Conservation (phyloP, 2,113 vertebrate species). For the Falcunculus frontatus region DNA sequence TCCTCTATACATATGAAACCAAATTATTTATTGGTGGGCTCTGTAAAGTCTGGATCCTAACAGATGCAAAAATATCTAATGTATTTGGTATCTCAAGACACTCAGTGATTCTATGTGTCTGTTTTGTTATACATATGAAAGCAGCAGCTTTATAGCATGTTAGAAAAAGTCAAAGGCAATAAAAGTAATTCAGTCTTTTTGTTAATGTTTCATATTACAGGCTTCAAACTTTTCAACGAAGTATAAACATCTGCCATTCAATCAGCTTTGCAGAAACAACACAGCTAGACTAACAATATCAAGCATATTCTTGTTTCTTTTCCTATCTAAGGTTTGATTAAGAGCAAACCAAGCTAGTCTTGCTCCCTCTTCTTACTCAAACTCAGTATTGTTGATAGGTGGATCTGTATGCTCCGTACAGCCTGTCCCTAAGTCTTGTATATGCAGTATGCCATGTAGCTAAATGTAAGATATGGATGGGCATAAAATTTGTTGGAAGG, state of each 20-base stretch:
- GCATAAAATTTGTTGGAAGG: neutral
- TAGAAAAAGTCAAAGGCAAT: conserved; percentile 29
- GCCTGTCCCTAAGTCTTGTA: neutral
- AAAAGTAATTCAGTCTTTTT: conserved; percentile 35
- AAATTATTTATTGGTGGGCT: conserved; percentile 46
- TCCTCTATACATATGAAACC: neutral
- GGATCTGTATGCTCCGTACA: neutral
- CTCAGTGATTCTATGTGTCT: neutral
- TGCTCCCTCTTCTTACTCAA: neutral
- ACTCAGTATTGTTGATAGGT: neutral
- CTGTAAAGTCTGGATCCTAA: conserved; percentile 50
- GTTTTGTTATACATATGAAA: conserved; percentile 55
- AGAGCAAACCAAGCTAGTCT: neutral
- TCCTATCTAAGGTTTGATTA: neutral
- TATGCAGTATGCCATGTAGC: neutral
- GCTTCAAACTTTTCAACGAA: conserved; percentile 41
- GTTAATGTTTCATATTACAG: conserved; percentile 18
- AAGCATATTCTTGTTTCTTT: neutral
- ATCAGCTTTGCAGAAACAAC: conserved; percentile 34
- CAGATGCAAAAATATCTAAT: conserved; percentile 47
- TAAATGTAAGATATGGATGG: neutral
- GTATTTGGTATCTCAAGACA: conserved; percentile 24
- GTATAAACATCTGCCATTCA: conserved; percentile 32
- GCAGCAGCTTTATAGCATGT: conserved; percentile 5
- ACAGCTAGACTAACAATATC: neutral